Conservation (phyloP, 2,113 vertebrate genomes). For the Pseudorhombus dupliciocellatus region DNA sequence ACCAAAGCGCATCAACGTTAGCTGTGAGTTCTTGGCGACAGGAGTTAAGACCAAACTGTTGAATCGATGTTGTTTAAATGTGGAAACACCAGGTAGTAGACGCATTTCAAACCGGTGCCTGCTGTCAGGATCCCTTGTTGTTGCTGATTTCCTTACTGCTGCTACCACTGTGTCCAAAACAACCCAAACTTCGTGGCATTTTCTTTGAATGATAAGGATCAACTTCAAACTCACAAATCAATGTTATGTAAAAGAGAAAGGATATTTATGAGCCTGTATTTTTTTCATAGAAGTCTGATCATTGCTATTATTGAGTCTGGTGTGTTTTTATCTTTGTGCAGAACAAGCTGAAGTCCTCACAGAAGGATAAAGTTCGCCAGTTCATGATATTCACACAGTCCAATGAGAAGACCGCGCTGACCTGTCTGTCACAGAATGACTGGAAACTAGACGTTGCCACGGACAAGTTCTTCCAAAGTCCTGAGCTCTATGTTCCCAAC, state of each 20-base stretch:
- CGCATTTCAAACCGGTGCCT: not conserved
- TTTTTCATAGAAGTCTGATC: not conserved
- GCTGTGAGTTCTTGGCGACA: not conserved
- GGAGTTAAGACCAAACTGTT: not conserved
- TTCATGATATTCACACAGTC: conserved; percentile 99
- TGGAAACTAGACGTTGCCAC: conserved; percentile 99
- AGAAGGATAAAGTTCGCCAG: conserved; percentile 99
- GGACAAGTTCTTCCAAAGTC: conserved; percentile 98
- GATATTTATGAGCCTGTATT: not conserved
- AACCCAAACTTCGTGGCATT: not conserved
- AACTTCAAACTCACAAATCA: not conserved
- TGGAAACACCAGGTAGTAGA: not conserved
- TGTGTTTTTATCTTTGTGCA: conserved; percentile 68
- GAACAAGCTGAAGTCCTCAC: conserved; percentile 99
- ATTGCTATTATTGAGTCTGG: not conserved
- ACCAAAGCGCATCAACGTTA: not conserved
- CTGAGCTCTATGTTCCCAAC: conserved; percentile 94
- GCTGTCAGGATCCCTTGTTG: conserved; percentile 28
- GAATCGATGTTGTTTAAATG: not conserved
- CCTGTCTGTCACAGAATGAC: conserved; percentile 97
- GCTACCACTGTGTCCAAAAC: not conserved
- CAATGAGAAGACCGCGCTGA: conserved; percentile 97
- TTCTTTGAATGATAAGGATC: not conserved
- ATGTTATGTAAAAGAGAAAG: not conserved
- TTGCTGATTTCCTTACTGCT: conserved; percentile 11